These are phyloP conservation scores for Cairina moschata DNA, from an alignment of 2,113 vertebrate genomes.

Conservation along the genomic window DNA sequence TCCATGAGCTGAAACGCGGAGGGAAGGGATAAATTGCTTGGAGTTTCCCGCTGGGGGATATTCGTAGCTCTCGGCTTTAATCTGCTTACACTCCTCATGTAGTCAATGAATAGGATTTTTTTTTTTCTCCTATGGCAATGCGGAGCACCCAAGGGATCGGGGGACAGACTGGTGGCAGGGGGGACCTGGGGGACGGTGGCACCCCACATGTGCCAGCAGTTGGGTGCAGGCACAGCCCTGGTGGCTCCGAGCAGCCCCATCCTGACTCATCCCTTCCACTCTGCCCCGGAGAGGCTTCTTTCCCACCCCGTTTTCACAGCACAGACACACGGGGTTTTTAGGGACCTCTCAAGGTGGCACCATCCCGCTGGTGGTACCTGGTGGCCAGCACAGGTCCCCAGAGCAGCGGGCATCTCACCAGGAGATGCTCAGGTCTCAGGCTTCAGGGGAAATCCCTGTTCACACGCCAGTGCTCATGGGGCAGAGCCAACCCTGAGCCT, in stretches of 20 bases:
- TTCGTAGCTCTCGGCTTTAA: neutral
- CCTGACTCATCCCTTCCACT: neutral
- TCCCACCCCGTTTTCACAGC: fast-evolving
- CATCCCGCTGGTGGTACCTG: neutral
- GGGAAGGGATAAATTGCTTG: neutral
- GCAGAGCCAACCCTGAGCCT: fast-evolving
- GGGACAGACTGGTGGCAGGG: neutral
- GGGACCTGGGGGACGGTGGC: fast-evolving
- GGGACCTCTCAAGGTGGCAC: neutral
- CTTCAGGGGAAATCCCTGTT: neutral
- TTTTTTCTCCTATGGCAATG: neutral
- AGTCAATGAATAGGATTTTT: fast-evolving
- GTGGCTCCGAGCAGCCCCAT: fast-evolving
- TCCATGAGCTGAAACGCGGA: fast-evolving
- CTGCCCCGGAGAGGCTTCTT: neutral
- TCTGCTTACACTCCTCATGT: neutral
- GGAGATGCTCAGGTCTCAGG: neutral
- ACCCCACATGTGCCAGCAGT: fast-evolving
- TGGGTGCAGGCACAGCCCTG: neutral
- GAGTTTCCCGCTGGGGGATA: neutral
- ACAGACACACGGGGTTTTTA: fast-evolving
- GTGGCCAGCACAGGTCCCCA: neutral
- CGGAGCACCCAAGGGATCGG: neutral
- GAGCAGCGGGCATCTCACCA: fast-evolving
- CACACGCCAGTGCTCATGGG: neutral